These are phyloP conservation scores for Pimephales promelas DNA, from an alignment of 2,113 vertebrate genomes.

Conservation along the genomic window DNA sequence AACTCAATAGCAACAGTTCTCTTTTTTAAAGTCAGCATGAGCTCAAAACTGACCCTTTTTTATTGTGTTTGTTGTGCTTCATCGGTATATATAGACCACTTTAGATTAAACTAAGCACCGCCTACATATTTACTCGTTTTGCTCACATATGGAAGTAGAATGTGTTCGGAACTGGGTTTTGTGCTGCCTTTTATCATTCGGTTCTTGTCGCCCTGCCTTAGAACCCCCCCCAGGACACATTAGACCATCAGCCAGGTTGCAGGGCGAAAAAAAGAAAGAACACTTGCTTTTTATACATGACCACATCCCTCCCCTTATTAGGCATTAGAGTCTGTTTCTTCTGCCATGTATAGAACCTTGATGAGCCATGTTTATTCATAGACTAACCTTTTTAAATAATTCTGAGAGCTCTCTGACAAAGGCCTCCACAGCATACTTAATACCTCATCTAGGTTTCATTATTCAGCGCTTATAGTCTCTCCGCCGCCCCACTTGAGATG, in stretches of 20 bases:
- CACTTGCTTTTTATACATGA: conserved; percentile 82
- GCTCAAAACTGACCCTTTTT: not conserved
- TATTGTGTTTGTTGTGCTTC: not conserved
- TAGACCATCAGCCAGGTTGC: conserved; percentile 63
- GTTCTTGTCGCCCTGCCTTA: conserved; percentile 83
- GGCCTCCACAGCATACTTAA: conserved; percentile 93
- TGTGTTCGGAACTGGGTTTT: conserved; percentile 69
- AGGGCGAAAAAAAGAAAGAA: conserved; percentile 72
- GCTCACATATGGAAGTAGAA: not conserved
- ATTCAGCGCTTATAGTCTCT: conserved; percentile 85
- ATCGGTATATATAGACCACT: not conserved
- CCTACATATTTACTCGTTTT: not conserved
- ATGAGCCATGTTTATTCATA: conserved; percentile 99
- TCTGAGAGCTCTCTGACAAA: conserved; percentile 92
- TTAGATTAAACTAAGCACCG: not conserved
- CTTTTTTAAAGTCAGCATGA: not conserved
- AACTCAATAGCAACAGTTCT: conserved; percentile 11
- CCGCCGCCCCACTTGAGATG: conserved; percentile 87
- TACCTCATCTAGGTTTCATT: conserved; percentile 93
- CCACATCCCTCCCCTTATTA: conserved; percentile 91
- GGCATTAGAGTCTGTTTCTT: conserved; percentile 91
- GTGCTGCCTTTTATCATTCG: conserved; percentile 87
- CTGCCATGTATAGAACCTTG: conserved; percentile 91
- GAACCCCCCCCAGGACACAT: conserved; percentile 70
- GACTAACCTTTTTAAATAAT: conserved; percentile 99